phyloP scores from a whole-genome alignment of 1,140 invertebrate species.

The Drosophila nannoptera region DNA sequence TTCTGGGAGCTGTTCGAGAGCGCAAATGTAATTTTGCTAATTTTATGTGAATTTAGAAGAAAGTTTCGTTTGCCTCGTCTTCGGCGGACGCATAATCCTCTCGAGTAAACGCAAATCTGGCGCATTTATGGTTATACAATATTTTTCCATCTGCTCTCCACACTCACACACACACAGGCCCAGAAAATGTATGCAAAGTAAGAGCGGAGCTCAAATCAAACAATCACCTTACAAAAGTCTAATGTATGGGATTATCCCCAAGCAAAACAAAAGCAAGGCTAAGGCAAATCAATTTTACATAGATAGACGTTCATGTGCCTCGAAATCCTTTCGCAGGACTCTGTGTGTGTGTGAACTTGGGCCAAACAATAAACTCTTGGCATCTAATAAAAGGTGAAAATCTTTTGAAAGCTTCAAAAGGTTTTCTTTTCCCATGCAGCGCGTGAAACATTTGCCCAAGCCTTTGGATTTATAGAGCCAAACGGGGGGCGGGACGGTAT shows the following conservation, averaged over 20 bases:
- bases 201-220: constrained; percentile 43
- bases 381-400: constrained; percentile 76
- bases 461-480: constrained; percentile 22
- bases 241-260: constrained; percentile 73
- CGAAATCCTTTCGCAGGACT: constrained; percentile 57
- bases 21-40: constrained; percentile 78
- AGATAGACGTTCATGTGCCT: constrained; percentile 23
- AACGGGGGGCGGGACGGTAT: background rate
- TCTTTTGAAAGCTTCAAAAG: constrained; percentile 71
- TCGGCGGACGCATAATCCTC: constrained; percentile 59
- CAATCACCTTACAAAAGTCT: constrained; percentile 64
- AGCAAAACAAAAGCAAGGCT: constrained; percentile 64
- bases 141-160: constrained; percentile 33
- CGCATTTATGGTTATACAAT: constrained; percentile 75
- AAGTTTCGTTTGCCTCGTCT: constrained; percentile 43
- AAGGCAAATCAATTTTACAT: constrained; percentile 76
- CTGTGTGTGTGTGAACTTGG: constrained; percentile 55
- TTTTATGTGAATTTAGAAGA: constrained; percentile 73
- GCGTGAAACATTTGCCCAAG: constrained; percentile 32
- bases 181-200: constrained; percentile 21
- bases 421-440: constrained; percentile 34
- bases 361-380: constrained; percentile 74
- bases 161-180: constrained; percentile 57
- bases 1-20: constrained; percentile 69
- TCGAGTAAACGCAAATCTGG: constrained; percentile 73